phyloP scores from a whole-genome alignment of 35 echinoderm and acorn worm genomes.

The Ptychodera flava region DNA sequence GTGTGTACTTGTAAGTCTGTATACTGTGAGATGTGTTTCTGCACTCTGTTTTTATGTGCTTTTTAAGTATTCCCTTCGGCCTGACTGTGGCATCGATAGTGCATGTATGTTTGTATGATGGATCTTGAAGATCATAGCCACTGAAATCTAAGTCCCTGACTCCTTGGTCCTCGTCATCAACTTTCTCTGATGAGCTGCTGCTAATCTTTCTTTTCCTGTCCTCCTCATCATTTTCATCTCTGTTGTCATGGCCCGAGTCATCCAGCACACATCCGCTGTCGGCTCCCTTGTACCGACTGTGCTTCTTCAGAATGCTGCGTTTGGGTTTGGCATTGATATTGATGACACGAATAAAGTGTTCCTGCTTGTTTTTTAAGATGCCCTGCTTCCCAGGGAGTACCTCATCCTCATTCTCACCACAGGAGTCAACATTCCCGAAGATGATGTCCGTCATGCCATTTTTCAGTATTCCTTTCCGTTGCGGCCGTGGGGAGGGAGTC shows the following conservation, averaged over 20 bases:
- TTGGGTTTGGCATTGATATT: conserved; percentile 16
- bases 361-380: neutral
- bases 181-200: neutral
- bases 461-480: neutral
- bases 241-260: conserved; percentile 11
- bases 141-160: neutral
- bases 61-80: neutral
- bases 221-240: neutral
- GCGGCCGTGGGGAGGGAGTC: conserved; percentile 5
- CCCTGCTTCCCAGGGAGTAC: neutral
- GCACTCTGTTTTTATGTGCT: neutral
- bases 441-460: conserved; percentile 49
- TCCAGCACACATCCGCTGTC: conserved; percentile 48
- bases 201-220: neutral
- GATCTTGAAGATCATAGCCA: neutral
- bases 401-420: conserved; percentile 19
- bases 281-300: conserved; percentile 25
- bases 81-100: neutral
- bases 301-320: conserved; percentile 46
- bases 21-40: neutral
- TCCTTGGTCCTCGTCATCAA: neutral
- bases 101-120: neutral
- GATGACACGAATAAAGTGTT: conserved; percentile 13
- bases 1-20: neutral
- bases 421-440: conserved; percentile 29